These are phyloP conservation scores for Ceratothoa steindachneri DNA, from an alignment of 2,888 invertebrate species.

Conservation along the genomic window DNA sequence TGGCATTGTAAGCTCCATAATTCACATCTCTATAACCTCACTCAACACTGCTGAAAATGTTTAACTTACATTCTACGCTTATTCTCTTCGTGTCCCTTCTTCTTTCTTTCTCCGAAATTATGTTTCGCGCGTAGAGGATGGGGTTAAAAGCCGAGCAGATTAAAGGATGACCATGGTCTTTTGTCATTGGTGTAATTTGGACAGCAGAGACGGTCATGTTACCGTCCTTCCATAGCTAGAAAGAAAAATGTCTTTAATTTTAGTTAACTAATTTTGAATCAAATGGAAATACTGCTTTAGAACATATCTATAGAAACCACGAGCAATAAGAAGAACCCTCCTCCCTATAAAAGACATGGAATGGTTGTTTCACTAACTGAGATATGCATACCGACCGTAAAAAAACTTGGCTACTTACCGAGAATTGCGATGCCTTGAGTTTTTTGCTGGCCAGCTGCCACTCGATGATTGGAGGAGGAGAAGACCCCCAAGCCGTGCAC, in stretches of 20 bases:
- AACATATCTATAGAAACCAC: too few species aligned
- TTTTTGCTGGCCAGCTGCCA: neutral
- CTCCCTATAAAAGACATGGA: too few species aligned
- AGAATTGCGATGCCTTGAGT: neutral
- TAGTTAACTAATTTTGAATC: too few species aligned
- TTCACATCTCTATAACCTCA: too few species aligned
- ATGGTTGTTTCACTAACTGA: too few species aligned
- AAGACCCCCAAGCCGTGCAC: conserved; percentile 1
- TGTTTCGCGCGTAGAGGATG: neutral
- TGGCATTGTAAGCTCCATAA: too few species aligned
- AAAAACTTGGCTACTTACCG: too few species aligned
- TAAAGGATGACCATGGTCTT: neutral
- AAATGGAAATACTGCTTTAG: too few species aligned
- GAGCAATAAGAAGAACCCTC: too few species aligned
- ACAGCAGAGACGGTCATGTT: neutral
- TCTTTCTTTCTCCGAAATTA: neutral
- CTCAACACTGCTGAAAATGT: too few species aligned
- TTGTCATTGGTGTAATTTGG: neutral
- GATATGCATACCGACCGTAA: too few species aligned
- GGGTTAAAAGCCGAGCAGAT: neutral
- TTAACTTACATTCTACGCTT: conserved; percentile 1
- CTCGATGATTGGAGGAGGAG: neutral
- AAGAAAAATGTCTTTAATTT: too few species aligned
- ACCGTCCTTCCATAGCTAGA: neutral
- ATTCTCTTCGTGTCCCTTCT: neutral